Conservation (phyloP, 2,888 invertebrate species). For the Noctua janthe region DNA sequence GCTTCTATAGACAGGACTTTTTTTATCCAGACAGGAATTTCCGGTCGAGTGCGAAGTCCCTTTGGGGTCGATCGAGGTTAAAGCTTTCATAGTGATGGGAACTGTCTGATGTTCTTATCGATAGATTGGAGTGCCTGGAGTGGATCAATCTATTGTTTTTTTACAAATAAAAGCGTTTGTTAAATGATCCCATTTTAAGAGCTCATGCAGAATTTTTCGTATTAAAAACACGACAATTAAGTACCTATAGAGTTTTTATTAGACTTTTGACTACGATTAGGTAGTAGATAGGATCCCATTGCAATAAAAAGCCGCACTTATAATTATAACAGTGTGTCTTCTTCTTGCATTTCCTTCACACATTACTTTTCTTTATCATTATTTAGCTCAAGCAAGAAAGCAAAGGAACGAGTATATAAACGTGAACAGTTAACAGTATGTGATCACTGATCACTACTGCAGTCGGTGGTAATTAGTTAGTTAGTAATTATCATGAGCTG, state of each 20-base stretch:
- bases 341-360: background rate
- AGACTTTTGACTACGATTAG: too few species aligned
- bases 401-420: background rate
- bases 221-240: background rate
- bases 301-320: slow-evolving; percentile 1
- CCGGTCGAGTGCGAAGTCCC: slow-evolving; percentile 67
- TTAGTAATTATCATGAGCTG: slow-evolving; percentile 33
- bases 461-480: slow-evolving; percentile 2
- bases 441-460: slow-evolving; percentile 1
- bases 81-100: slow-evolving; percentile 32
- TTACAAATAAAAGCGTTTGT: background rate
- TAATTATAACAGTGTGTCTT: background rate
- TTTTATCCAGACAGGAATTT: slow-evolving; percentile 76
- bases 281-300: background rate
- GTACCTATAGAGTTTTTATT: background rate
- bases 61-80: slow-evolving; percentile 67
- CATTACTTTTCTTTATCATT: slow-evolving; percentile 12
- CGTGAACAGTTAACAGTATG: slow-evolving; percentile 1
- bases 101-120: slow-evolving; percentile 11
- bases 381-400: slow-evolving; percentile 8
- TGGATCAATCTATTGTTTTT: background rate
- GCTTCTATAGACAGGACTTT: slow-evolving; percentile 56
- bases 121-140: background rate
- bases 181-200: background rate
- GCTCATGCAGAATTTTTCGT: background rate